phyloP scores from a whole-genome alignment of 1,140 invertebrate genomes.

The Anastatus disparis region DNA sequence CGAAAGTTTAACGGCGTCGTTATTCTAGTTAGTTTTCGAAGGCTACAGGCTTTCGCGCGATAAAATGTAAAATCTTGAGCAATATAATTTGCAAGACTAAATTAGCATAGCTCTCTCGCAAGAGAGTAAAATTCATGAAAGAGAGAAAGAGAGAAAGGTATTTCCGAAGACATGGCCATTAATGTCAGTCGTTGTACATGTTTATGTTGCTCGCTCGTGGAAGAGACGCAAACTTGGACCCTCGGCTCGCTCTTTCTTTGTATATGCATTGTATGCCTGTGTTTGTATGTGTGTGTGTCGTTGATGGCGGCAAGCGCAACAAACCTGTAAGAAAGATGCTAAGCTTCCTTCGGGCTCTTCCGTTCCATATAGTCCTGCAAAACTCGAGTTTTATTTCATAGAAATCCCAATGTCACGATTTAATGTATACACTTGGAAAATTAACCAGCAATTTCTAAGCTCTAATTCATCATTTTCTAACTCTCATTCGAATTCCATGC shows the following conservation, averaged over 20 bases:
- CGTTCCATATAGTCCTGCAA: background rate
- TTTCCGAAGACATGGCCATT: conserved; percentile 40
- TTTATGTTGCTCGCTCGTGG: conserved; percentile 28
- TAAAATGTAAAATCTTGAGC: conserved; percentile 39
- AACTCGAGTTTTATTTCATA: no score
- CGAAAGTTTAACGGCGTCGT: conserved; percentile 29
- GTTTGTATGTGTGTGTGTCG: background rate
- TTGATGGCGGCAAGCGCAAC: background rate
- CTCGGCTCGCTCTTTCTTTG: background rate
- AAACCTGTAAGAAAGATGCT: conserved; percentile 6
- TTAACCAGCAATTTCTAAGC: background rate
- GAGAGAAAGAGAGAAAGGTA: no score
- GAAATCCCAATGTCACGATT: conserved; percentile 5
- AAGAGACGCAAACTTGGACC: background rate
- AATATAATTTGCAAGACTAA: conserved; percentile 37
- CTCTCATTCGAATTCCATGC: no score
- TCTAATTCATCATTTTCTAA: no score
- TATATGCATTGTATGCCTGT: background rate
- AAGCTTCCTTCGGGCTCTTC: background rate
- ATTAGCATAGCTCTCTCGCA: conserved; percentile 40
- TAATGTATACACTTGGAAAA: conserved; percentile 14
- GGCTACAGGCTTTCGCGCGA: conserved; percentile 26
- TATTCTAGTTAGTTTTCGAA: conserved; percentile 37
- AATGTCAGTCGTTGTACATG: conserved; percentile 39
- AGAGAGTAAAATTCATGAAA: conserved; percentile 39